phyloP scores from a whole-genome alignment of 1,140 invertebrate species.

The Lepidurus packardi region DNA sequence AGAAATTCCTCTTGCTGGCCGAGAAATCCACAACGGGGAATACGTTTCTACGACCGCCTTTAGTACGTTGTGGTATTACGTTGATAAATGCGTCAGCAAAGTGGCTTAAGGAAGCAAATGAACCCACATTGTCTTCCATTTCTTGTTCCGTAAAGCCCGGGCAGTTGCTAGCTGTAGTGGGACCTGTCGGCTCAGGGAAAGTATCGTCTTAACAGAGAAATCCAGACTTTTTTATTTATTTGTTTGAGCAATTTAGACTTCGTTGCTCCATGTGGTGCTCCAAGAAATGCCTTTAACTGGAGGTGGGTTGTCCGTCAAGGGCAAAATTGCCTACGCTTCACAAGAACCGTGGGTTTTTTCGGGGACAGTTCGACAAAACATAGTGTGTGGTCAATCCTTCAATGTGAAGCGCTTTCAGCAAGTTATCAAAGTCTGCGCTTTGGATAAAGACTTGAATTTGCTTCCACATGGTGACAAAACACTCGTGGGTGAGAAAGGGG shows the following conservation, averaged over 20 bases:
- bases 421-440: constrained; percentile 59
- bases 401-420: constrained; percentile 62
- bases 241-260: constrained; percentile 48
- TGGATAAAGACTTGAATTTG: constrained; percentile 64
- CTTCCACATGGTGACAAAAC: constrained; percentile 76
- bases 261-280: constrained; percentile 72
- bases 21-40: constrained; percentile 4
- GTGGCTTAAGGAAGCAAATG: constrained; percentile 39
- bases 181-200: constrained; percentile 72
- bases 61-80: constrained; percentile 41
- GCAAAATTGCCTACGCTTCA: constrained; percentile 75
- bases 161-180: constrained; percentile 56
- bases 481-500: constrained; percentile 79
- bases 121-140: constrained; percentile 41
- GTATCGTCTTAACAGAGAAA: constrained; percentile 41
- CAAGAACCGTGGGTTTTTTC: constrained; percentile 83
- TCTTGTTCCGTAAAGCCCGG: constrained; percentile 43
- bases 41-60: constrained; percentile 45
- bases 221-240: too few relatives aligned
- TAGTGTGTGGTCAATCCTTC: constrained; percentile 71
- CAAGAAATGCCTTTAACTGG: constrained; percentile 64
- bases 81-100: constrained; percentile 44
- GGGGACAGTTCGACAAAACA: constrained; percentile 67
- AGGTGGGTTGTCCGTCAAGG: constrained; percentile 63
- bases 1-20: constrained; percentile 31